Evolutionary conservation across 2,888 invertebrate species (phyloP).

Genomic region (Orthosia incerta): DNA sequence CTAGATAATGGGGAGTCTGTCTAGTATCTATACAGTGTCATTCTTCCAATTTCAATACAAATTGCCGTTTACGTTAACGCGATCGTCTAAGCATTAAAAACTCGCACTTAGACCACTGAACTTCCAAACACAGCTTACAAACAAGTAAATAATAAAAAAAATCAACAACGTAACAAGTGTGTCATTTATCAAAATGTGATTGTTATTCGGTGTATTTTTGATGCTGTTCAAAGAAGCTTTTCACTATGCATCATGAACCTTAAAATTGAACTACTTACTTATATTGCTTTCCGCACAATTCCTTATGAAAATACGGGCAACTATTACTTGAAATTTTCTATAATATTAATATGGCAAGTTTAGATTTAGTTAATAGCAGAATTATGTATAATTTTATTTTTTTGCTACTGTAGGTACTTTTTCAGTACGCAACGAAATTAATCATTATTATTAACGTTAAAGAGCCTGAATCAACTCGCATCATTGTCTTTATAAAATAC

Average conservation of each 20-base stretch:
- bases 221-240: slow-evolving; percentile 2
- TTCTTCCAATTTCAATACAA: no score
- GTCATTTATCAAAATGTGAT: slow-evolving; percentile 72
- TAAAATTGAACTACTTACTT: slow-evolving; percentile 12
- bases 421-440: not conserved
- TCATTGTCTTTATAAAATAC: slow-evolving; percentile 57
- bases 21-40: no score
- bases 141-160: slow-evolving; percentile 83
- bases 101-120: no score
- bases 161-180: slow-evolving; percentile 88
- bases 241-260: slow-evolving; percentile 17
- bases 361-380: not conserved
- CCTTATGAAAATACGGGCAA: no score
- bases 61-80: no score
- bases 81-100: no score
- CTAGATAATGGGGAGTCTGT: no score
- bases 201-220: slow-evolving; percentile 71
- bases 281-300: not conserved
- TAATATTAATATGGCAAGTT: slow-evolving; percentile 8
- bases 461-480: not conserved
- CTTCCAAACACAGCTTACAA: slow-evolving; percentile 82
- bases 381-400: no score
- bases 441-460: not conserved
- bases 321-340: not conserved
- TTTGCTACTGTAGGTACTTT: not conserved